Percentiles rank a stretch among this genome's conserved stretches.
phyloP scores from a whole-genome alignment of 2,113 vertebrate species.

The Saccopteryx leptura region DNA sequence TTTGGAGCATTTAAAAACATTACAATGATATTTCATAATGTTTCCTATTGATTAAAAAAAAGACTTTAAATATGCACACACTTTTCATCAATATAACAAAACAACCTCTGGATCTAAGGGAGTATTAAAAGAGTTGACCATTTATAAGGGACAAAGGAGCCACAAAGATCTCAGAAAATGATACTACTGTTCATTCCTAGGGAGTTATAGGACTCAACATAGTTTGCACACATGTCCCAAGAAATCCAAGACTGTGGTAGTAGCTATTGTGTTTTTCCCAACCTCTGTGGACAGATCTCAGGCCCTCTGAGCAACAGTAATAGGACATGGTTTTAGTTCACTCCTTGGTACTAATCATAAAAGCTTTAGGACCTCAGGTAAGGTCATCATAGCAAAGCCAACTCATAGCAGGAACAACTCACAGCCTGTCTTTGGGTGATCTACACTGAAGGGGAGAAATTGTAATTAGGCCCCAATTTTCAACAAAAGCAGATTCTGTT shows the following conservation, averaged over 20 bases:
- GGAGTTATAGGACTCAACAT: neutral
- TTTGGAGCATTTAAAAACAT: constrained; percentile 29
- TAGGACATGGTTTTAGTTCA: neutral
- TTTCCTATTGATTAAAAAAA: neutral
- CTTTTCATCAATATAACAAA: neutral
- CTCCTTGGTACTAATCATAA: neutral
- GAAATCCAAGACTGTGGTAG: neutral
- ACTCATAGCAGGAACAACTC: neutral
- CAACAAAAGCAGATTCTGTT: neutral
- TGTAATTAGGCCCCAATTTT: neutral
- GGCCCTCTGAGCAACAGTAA: neutral
- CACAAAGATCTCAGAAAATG: constrained; percentile 2
- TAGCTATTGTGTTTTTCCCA: neutral
- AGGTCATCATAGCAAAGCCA: neutral
- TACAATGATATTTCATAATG: neutral
- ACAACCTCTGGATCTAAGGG: neutral
- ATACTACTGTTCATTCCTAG: neutral
- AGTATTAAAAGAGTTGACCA: neutral
- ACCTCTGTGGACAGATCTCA: neutral
- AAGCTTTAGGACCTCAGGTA: neutral
- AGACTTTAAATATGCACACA: neutral
- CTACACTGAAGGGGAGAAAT: neutral
- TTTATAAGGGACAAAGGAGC: neutral
- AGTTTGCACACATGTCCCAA: neutral
- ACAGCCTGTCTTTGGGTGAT: neutral